Evolutionary conservation across 2,113 vertebrate species (phyloP), one percentile per base, ranked within the genome.

Genomic region (Ictalurus punctatus): DNA sequence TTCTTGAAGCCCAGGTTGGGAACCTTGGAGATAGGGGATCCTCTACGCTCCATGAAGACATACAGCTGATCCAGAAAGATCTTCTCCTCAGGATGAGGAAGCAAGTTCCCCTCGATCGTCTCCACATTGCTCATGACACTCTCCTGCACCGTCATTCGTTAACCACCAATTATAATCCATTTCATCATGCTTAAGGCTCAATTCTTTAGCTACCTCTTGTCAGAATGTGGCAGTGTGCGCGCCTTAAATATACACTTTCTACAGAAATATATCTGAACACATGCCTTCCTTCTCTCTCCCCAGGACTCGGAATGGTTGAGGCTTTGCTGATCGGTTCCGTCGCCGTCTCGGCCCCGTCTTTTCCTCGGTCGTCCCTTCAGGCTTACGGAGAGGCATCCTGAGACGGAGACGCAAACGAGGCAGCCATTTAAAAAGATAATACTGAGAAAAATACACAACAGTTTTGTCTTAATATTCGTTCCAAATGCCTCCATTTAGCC

Each of bases 1-100:
- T 96, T 96, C 90, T 96, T 96, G 90, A 96, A 96, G 88, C 96
- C 96, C 30, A 96, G 95, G 92, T 96, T 96, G 37, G 96, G 96
- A 61, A 96, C 96, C 90, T 96, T 96, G 93, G 94, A 93, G 91
- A 96, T 96, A 74, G 96, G 95, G 0, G 94, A 93, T 4, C 95
- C 96, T 0, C 93, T 81, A 2, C 92, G 92, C 4, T 96, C 94
- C 96, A 96, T 96, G 93, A 94, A 96, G 88, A 86, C 6, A 63
- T 89, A 95, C 25, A 96, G 95, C 93, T 96, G 94, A 86, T 96
- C 95, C 89, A 96, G 94, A 90, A 96, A 96, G 79, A 95, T 94
- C 93, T 96, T 95, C 88, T 96, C 95, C 23, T 96, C 96, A 0
- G 96, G 95, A 76, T 96, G 94, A 10, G 95, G 95, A 25, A 96